Conservation (phyloP, 1,140 invertebrate genomes). For the Himalopsyche phryganea region DNA sequence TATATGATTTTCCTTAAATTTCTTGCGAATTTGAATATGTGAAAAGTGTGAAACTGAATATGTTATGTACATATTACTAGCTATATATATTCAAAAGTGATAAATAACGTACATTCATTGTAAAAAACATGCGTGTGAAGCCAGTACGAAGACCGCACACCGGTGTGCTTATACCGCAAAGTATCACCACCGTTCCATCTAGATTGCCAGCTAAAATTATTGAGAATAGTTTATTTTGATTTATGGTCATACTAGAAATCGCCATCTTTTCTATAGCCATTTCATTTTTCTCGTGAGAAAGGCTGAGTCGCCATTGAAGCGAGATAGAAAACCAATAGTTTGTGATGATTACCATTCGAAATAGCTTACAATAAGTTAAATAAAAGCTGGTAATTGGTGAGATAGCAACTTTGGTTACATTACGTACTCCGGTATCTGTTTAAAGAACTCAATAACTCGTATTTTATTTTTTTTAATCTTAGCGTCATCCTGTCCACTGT, state of each 20-base stretch:
- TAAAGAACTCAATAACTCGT: constrained; percentile 1
- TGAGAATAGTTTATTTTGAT: constrained; percentile 7
- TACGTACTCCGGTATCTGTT: not conserved
- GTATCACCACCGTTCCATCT: no score
- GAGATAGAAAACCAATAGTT: constrained; percentile 46
- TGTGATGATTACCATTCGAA: constrained; percentile 34
- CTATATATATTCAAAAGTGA: no score
- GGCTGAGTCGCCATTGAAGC: constrained; percentile 48
- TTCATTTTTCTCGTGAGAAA: constrained; percentile 53
- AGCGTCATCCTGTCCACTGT: constrained; percentile 34
- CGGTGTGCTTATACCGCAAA: no score
- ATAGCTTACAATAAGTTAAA: constrained; percentile 14
- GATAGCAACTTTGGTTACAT: not conserved
- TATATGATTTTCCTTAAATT: no score
- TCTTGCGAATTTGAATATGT: no score
- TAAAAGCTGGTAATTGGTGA: constrained; percentile 2
- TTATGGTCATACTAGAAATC: not conserved
- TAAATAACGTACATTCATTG: no score
- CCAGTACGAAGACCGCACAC: no score
- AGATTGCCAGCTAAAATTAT: no score
- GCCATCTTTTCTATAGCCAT: constrained; percentile 50
- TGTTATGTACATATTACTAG: no score
- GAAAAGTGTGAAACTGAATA: no score
- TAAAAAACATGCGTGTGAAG: no score
- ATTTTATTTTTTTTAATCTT: constrained; percentile 21